These are phyloP conservation scores for Orchesellides sinensis DNA, from an alignment of 2,888 invertebrate species.

Conservation along the genomic window DNA sequence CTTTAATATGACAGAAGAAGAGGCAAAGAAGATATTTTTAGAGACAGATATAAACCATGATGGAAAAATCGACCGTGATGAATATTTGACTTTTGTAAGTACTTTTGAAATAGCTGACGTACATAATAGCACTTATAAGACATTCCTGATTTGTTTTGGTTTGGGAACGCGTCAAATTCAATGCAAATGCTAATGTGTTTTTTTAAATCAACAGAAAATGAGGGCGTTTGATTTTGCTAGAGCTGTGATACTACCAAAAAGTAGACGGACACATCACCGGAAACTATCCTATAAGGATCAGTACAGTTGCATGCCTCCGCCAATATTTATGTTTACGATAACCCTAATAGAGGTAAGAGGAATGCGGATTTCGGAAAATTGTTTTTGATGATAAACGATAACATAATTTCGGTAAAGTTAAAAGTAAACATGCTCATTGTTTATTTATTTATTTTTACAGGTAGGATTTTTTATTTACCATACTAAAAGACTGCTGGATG, in stretches of 20 bases:
- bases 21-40: constrained; percentile 75
- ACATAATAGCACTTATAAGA: no score
- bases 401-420: not conserved
- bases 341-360: constrained; percentile 93
- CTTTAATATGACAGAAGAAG: constrained; percentile 74
- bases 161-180: no score
- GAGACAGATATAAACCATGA: constrained; percentile 79
- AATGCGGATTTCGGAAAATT: no score
- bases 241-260: constrained; percentile 66
- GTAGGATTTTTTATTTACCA: constrained; percentile 79
- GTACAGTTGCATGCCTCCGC: constrained; percentile 93
- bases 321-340: constrained; percentile 93
- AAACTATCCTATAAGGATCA: constrained; percentile 82
- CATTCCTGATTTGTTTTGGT: no score
- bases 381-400: not conserved
- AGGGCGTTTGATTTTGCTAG: constrained; percentile 63
- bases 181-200: not conserved
- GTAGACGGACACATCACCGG: constrained; percentile 30
- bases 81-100: constrained; percentile 84
- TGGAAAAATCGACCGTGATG: constrained; percentile 92
- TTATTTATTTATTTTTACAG: constrained; percentile 75
- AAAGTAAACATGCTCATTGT: not conserved
- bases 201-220: constrained; percentile 45
- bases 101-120: no score
- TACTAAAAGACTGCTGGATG: constrained; percentile 77